These are phyloP conservation scores for Tauraco hartlaubi DNA, from an alignment of 2,797 vertebrate genomes.

Conservation along the genomic window DNA sequence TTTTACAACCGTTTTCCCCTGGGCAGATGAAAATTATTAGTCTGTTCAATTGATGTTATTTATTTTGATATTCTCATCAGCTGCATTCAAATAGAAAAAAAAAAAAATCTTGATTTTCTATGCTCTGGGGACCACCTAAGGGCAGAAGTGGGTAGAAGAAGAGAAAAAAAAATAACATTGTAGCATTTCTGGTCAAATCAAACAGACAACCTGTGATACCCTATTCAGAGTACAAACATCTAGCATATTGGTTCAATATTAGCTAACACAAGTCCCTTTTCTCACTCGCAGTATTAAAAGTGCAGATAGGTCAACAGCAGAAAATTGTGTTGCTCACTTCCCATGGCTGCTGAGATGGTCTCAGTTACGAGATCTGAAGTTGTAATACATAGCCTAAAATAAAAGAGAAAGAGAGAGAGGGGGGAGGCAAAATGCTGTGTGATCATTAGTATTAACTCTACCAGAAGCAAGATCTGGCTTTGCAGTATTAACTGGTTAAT, in stretches of 20 bases:
- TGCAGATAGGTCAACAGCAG: background rate
- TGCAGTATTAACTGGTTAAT: background rate
- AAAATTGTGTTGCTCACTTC: background rate
- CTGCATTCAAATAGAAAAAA: background rate
- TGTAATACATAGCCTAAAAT: background rate
- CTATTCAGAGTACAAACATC: background rate
- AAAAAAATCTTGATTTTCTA: background rate
- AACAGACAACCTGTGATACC: background rate
- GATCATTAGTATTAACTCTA: background rate
- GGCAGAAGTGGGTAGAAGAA: background rate
- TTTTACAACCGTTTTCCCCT: background rate
- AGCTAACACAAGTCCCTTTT: background rate
- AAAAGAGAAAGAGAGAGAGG: background rate
- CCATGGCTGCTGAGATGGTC: background rate
- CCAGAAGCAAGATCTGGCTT: background rate
- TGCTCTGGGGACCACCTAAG: background rate
- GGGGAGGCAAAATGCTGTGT: fast-evolving
- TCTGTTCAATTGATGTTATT: background rate
- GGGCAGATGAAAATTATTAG: background rate
- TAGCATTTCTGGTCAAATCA: background rate
- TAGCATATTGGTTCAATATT: background rate
- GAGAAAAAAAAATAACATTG: background rate
- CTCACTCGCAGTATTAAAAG: background rate
- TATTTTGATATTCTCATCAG: background rate
- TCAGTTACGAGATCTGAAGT: background rate